phyloP scores from a whole-genome alignment of 1,140 invertebrate species.

The Geopemphigus sp. region DNA sequence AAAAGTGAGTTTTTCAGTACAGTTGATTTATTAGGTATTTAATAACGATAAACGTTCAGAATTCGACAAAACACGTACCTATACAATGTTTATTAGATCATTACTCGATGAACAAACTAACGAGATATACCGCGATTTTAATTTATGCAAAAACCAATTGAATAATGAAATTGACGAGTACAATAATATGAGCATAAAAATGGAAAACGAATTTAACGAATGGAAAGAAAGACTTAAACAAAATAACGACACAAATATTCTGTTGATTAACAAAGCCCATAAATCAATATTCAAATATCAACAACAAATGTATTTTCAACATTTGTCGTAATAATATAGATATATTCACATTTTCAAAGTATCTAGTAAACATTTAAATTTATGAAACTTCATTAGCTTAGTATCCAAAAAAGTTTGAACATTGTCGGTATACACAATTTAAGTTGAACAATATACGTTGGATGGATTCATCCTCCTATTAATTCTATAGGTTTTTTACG shows the following conservation, averaged over 20 bases:
- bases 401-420: no score
- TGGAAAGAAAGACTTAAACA: neutral
- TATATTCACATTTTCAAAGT: no score
- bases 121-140: neutral
- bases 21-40: neutral
- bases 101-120: slow-evolving; percentile 18
- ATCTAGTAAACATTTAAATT: no score
- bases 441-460: no score
- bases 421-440: no score
- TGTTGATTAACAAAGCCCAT: neutral
- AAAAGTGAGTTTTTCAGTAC: slow-evolving; percentile 1
- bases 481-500: no score
- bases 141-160: neutral
- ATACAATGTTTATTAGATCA: neutral
- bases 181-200: neutral
- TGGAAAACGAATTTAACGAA: neutral
- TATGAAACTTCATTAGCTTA: no score
- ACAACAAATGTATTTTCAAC: slow-evolving; percentile 16
- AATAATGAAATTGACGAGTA: neutral
- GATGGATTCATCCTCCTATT: no score
- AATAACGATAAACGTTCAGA: no score
- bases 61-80: no score
- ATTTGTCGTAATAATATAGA: no score
- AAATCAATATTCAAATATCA: slow-evolving; percentile 4
- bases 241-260: neutral